phyloP scores from a whole-genome alignment of 2,888 invertebrate species.

The Alviniconcha strummeri region DNA sequence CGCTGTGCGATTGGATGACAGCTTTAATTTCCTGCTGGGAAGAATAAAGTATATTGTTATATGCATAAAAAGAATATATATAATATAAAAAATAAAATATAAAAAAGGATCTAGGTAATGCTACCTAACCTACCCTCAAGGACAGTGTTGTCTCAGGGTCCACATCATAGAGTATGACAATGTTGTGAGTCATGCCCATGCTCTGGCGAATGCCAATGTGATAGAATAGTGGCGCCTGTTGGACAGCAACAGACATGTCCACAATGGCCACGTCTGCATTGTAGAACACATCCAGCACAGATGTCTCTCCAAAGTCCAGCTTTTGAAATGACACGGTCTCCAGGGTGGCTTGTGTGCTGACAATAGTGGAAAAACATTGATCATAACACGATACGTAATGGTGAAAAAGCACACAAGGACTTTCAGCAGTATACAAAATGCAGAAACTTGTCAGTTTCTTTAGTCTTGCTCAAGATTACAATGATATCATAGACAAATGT shows the following conservation, averaged over 20 bases:
- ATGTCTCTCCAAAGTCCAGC: conserved; percentile 97
- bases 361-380: background rate
- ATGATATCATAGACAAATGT: no score
- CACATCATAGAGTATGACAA: conserved; percentile 77
- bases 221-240: conserved; percentile 95
- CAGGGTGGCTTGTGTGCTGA: conserved; percentile 62
- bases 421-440: no score
- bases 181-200: conserved; percentile 97
- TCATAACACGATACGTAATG: no score
- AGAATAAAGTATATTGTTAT: no score
- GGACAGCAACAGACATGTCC: conserved; percentile 88
- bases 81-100: background rate
- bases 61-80: background rate
- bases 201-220: conserved; percentile 98
- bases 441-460: no score
- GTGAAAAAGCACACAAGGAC: no score
- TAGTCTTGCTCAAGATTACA: no score
- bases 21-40: no score
- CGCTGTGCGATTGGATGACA: no score
- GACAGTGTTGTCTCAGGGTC: conserved; percentile 91
- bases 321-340: conserved; percentile 84
- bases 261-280: conserved; percentile 98
- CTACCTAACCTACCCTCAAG: conserved; percentile 84
- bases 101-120: background rate
- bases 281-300: conserved; percentile 95